Conservation (phyloP, 2,888 invertebrate genomes). For the Drosophila pseudotakahashii region DNA sequence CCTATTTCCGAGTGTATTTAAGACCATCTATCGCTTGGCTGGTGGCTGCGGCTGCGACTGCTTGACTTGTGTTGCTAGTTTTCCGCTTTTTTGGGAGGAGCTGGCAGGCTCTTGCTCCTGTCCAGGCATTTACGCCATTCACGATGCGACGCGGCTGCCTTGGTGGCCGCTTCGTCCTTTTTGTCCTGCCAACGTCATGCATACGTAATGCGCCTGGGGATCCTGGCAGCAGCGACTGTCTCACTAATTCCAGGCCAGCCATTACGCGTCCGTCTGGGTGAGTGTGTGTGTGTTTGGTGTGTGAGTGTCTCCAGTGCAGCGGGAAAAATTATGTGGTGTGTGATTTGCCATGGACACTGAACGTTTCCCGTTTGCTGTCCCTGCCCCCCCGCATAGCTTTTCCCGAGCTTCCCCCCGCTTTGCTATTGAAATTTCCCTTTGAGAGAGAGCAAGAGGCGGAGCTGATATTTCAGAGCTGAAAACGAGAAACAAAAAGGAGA, state of each 20-base stretch:
- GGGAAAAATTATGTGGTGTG: constrained; percentile 81
- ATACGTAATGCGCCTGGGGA: constrained; percentile 80
- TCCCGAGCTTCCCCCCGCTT: constrained; percentile 8
- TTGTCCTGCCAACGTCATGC: constrained; percentile 67
- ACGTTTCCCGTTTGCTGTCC: constrained; percentile 31
- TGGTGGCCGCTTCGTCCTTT: constrained; percentile 38
- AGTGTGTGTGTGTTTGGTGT: constrained; percentile 14
- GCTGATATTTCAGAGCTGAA: constrained; percentile 63
- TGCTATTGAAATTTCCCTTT: constrained; percentile 34
- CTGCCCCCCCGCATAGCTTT: constrained; percentile 12
- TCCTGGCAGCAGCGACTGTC: constrained; percentile 64
- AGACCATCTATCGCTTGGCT: constrained; percentile 25
- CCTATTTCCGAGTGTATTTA: constrained; percentile 2
- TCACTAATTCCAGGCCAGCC: constrained; percentile 69
- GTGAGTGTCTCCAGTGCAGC: constrained; percentile 69
- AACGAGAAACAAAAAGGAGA: constrained; percentile 36
- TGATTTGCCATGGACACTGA: constrained; percentile 71
- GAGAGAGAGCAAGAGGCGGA: constrained; percentile 41
- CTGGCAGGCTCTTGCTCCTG: constrained; percentile 36
- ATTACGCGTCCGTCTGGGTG: constrained; percentile 25
- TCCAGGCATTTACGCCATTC: constrained; percentile 68
- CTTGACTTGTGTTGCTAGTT: constrained; percentile 44
- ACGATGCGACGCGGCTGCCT: constrained; percentile 39
- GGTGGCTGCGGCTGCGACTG: constrained; percentile 22
- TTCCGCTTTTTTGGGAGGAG: constrained; percentile 44